Base-by-base conservation (phyloP, 2,113 vertebrate species). In the Boulengerochromis microlepis region DNA sequence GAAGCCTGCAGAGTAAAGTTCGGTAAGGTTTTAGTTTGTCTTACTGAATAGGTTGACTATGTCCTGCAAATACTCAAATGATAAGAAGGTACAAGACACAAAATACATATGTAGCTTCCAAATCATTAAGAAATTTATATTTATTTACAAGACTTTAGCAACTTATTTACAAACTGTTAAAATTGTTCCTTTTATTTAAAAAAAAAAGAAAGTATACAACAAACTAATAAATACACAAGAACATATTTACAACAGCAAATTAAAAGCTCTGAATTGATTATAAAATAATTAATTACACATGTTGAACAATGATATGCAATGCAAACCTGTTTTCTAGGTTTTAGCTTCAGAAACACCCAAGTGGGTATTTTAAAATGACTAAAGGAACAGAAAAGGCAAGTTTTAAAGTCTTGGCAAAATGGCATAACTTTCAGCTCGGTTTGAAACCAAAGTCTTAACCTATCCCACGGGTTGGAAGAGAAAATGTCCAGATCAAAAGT, bases 81-180 rank as follows among this genome's bases (percentile, higher is more conserved):
- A 54, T 54, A 80, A 80, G 11, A 54, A 15, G 12, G 29, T 16
- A 38, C 11, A 80, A 78, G 19, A 22, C 31, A 45, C 24, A 76
- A 76, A 76, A 47, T 74, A 71, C 22, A 71, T 16, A 10, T 29
- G 24, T 47, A 76, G 57, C 53, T 85, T 80, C 35, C 15, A 64
- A 87, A 59, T n/a, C 26, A 80, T 87, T 91, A 81, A 82, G 81
- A 95, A 90, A 93, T 40, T 6, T 6, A 87, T 74, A 90, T 95
- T 95, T 95, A 95, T 95, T 95, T 90, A 95, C 93, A 89, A 86
- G 38, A 91, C 61, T 89, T 86, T 85, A 24, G 47, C 16, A 91
- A 89, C 80, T 83, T 92, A 92, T 94, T 93, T 92, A 92, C 89
- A 94, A 87, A n/a, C 84, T 40, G 85, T 35, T 12, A 87, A n/a